Evolutionary conservation across 2,888 invertebrate species (phyloP).

Genomic region (Cinara cedri): DNA sequence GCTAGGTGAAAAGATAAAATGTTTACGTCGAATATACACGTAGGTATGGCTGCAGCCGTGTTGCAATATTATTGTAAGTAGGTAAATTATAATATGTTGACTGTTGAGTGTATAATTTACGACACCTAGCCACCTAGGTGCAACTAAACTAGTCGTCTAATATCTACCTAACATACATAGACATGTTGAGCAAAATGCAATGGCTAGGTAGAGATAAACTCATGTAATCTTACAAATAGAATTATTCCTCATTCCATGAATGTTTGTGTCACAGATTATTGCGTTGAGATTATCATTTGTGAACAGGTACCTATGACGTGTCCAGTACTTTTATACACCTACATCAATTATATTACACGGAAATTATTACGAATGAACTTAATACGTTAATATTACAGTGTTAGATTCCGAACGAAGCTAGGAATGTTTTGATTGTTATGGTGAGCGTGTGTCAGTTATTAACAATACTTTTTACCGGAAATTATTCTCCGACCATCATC

Average conservation of each 20-base stretch:
- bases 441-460: no score
- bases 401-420: no score
- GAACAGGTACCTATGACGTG: not conserved
- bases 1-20: no score
- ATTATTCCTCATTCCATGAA: not conserved
- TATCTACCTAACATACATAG: no score
- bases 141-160: not conserved
- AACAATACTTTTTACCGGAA: no score
- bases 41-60: no score
- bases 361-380: no score
- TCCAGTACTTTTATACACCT: not conserved
- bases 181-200: not conserved
- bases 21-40: no score
- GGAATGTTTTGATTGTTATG: no score
- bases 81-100: not conserved
- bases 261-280: not conserved
- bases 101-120: conserved; percentile 1
- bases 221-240: not conserved
- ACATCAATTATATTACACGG: not conserved
- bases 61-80: no score
- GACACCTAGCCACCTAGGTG: not conserved
- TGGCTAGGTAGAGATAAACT: no score
- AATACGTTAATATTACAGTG: not conserved
- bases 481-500: no score
- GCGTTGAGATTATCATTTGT: not conserved